Percentiles rank a stretch among this genome's conserved stretches.
Evolutionary conservation across 2,113 vertebrate species (phyloP).

Genomic region (Cavia aperea): DNA sequence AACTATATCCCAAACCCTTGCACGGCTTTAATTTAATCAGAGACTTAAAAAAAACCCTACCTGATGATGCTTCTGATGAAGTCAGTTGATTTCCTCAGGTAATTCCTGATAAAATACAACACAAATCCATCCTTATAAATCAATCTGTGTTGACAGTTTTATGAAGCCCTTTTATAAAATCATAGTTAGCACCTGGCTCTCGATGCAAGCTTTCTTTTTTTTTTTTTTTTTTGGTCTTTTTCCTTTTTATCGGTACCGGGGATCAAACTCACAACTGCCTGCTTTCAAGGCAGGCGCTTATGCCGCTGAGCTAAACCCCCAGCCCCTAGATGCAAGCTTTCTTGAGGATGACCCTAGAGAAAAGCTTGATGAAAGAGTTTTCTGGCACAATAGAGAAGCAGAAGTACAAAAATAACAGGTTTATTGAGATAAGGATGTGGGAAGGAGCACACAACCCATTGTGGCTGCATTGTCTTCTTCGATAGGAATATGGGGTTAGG

Average conservation of each 20-base stretch:
- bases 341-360: background rate
- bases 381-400: no score
- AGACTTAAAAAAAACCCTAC: background rate
- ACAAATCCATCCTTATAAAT: background rate
- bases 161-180: conserved; percentile 15
- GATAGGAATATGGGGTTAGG: no score
- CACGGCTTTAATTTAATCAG: background rate
- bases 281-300: no score
- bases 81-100: background rate
- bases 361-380: background rate
- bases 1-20: background rate
- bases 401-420: no score
- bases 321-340: background rate
- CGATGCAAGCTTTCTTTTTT: background rate
- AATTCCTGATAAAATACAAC: conserved; percentile 11
- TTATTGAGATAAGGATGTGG: no score
- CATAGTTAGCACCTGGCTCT: background rate
- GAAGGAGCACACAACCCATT: no score
- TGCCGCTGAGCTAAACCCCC: no score
- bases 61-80: background rate
- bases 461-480: no score
- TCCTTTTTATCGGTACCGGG: no score
- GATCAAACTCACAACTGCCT: no score
- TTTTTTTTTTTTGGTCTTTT: no score
- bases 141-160: background rate